phyloP scores from a whole-genome alignment of 2,113 vertebrate genomes.

The cat (Felis catus) region F.catus_Fca126_mat1.0 CM031413.1:105771501-105772000 shows the following conservation, averaged over 20 bases:
- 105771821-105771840: constrained; percentile 95
- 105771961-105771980: not conserved
- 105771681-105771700: not conserved
- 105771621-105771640: not conserved
- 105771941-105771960: not conserved
- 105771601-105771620: too few relatives aligned
- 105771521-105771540: too few relatives aligned
- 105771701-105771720: not conserved
- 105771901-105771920: not conserved
- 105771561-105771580: too few relatives aligned
- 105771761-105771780: constrained; percentile 93
- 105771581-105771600: too few relatives aligned
- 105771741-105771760: not conserved
- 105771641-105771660: not conserved
- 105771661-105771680: not conserved
- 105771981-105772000: constrained; percentile 20
- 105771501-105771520: too few relatives aligned
- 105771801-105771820: constrained; percentile 95
- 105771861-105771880: not conserved
- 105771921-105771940: not conserved
- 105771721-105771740: not conserved
- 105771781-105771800: constrained; percentile 95
- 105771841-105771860: constrained; percentile 89
- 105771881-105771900: not conserved
- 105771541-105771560: too few relatives aligned